Evolutionary conservation across 2,113 vertebrate genomes (phyloP).

Genomic region (Rhadina sibilatrix): DNA sequence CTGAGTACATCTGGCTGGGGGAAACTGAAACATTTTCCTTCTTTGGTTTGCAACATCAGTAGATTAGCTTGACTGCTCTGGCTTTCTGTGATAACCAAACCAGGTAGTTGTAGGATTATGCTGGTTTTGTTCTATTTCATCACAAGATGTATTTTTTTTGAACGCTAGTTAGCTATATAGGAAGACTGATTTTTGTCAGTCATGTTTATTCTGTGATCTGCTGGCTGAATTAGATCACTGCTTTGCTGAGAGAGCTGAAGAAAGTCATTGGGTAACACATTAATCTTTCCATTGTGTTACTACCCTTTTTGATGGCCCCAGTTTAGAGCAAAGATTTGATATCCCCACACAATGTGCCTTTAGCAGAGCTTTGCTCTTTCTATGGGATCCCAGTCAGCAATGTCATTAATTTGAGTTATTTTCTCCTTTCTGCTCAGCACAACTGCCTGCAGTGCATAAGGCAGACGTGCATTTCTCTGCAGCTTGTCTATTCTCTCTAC

Average conservation of each 20-base stretch:
- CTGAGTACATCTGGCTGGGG: neutral
- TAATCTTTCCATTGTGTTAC: neutral
- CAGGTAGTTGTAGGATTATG: neutral
- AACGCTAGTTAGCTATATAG: neutral
- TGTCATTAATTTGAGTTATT: neutral
- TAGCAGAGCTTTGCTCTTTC: neutral
- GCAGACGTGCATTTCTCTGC: neutral
- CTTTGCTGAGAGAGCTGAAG: neutral
- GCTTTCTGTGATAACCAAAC: neutral
- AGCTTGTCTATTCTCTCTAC: neutral
- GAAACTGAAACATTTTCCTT: neutral
- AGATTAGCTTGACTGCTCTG: neutral
- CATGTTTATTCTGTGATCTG: neutral
- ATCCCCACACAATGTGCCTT: neutral
- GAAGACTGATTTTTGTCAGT: neutral
- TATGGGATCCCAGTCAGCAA: neutral
- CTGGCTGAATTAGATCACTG: neutral
- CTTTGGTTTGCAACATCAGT: neutral
- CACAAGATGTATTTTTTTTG: neutral
- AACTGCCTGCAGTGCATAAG: neutral
- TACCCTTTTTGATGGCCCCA: neutral
- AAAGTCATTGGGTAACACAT: neutral
- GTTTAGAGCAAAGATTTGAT: neutral
- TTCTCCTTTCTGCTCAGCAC: neutral
- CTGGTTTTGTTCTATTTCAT: neutral